Base-by-base conservation (phyloP, 2,888 invertebrate species). In the Calliopum simillimum region DNA sequence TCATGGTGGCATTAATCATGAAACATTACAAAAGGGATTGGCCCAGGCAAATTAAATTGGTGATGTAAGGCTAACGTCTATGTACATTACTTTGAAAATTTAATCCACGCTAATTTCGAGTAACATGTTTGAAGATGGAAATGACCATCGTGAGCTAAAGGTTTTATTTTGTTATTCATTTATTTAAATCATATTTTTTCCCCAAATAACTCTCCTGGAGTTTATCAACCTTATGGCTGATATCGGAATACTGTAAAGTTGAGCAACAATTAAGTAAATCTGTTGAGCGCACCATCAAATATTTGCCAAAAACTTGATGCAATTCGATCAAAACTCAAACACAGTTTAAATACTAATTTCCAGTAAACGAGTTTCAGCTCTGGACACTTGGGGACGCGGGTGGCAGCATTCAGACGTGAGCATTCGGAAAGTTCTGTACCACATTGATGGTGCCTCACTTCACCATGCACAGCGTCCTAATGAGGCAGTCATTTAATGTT, bases 301-400 rank as follows among this genome's bases (percentile, higher is more conserved):
- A 51, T 64, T 64, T 64, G 64, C 21, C 64, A 21, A 53, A 51
- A 53, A 64, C 51, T 64, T 51, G 64, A 16, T 53, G 53, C 41
- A 53, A 51, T 51, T 64, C 14, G 64, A 53, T 64, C 64, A 64
- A 51, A 64, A 64, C 51, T 64, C 64, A 64, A 64, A 64, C 53
- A 64, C 41, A 64, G 51, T 51, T 64, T 41, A 64, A 62, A 49
- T 12, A 51, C 43, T 64, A 41, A 51, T 64, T 51, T 64, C 51
- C 64, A 41, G 19, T 51, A 19, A 64, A 51, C 64, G 33, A 53
- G 51, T 64, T 51, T 64, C 41, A 41, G 61, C 13, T 46, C 13
- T 23, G 14, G n/a, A n/a, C 61, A 6, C 14, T 21, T 3, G 8
- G 13, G 11, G 11, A 16, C 43, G 44, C 21, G 44, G 8, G 12